phyloP scores from a whole-genome alignment of 2,888 invertebrate genomes.

The Sesia bembeciformis region DNA sequence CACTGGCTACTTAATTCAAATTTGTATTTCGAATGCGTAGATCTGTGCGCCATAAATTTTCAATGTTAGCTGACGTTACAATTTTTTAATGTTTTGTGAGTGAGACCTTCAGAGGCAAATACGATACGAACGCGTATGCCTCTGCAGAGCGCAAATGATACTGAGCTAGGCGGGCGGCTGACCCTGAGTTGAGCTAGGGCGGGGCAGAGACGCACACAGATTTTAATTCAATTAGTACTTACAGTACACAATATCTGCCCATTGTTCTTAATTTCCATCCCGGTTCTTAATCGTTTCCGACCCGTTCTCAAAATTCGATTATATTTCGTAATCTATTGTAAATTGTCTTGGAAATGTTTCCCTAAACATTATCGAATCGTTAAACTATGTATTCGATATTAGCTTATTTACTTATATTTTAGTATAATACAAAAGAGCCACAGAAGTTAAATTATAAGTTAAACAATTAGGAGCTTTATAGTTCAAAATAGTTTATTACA shows the following conservation, averaged over 20 bases:
- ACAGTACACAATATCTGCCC: neutral
- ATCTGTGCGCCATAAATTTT: neutral
- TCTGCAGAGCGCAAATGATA: conserved; percentile 19
- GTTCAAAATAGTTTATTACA: too few species aligned
- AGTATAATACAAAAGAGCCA: too few species aligned
- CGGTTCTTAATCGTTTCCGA: too few species aligned
- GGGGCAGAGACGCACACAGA: conserved; percentile 17
- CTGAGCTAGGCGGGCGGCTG: conserved; percentile 27
- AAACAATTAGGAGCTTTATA: too few species aligned
- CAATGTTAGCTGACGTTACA: too few species aligned
- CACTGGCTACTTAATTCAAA: neutral
- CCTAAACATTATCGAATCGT: too few species aligned
- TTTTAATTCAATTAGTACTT: conserved; percentile 47
- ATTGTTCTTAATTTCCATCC: neutral
- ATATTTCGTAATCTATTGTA: too few species aligned
- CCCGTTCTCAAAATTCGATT: too few species aligned
- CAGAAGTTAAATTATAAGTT: too few species aligned
- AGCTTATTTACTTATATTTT: too few species aligned
- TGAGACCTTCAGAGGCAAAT: neutral
- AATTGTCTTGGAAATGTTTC: too few species aligned
- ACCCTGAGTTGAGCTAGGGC: conserved; percentile 13
- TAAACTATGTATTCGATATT: too few species aligned
- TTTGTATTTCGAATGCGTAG: neutral
- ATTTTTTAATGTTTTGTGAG: neutral
- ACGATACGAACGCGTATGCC: conserved; percentile 17